Evolutionary conservation across 2,797 vertebrate species (phyloP).

Genomic region (Sebastes matsubarae): DNA sequence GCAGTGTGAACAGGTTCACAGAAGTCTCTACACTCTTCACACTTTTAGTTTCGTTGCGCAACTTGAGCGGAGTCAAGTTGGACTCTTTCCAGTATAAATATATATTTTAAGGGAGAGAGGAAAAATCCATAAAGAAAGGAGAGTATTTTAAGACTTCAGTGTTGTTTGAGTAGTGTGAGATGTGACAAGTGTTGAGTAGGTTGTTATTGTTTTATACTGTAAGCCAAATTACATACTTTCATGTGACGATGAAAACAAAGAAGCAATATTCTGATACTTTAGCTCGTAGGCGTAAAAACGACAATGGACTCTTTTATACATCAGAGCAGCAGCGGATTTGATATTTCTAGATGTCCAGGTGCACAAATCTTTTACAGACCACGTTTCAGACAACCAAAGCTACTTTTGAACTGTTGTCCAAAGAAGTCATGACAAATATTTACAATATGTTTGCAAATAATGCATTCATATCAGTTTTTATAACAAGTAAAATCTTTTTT

Average conservation of each 20-base stretch:
- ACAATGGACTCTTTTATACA: conserved; percentile 12
- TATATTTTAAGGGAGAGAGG: background rate
- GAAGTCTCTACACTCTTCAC: background rate
- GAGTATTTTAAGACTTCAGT: background rate
- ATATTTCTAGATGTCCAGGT: background rate
- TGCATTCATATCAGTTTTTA: background rate
- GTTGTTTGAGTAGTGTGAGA: background rate
- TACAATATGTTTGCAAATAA: background rate
- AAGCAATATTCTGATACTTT: conserved; percentile 20
- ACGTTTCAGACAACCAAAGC: background rate
- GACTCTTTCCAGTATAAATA: background rate
- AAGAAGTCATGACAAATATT: background rate
- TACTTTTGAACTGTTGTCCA: background rate
- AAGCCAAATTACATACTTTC: conserved; percentile 26
- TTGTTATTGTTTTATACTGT: conserved; percentile 6
- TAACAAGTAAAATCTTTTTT: background rate
- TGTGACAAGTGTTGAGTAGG: conserved; percentile 6
- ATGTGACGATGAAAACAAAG: conserved; percentile 39
- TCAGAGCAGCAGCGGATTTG: background rate
- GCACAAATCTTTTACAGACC: background rate
- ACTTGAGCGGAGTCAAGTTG: background rate
- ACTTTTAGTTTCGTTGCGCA: background rate
- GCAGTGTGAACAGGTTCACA: background rate
- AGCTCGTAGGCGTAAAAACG: conserved; percentile 19
- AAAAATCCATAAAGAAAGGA: background rate